phyloP scores from a whole-genome alignment of 2,113 vertebrate species.

The Cranoglanis bouderius region DNA sequence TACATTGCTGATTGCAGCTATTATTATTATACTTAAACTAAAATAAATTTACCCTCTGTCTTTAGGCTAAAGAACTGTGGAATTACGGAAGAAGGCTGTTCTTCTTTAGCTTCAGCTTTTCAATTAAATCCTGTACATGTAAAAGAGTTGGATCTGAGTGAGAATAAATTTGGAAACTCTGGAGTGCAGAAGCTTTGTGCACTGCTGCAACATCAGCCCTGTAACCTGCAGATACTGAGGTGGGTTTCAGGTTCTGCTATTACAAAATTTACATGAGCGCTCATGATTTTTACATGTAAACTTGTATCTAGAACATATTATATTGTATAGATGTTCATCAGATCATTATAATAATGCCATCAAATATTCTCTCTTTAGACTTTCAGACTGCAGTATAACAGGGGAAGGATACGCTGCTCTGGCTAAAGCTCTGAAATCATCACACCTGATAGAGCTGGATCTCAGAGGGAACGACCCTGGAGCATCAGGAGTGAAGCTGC shows the following conservation, averaged over 20 bases:
- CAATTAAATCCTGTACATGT: background rate
- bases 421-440: background rate
- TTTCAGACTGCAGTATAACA: background rate
- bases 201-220: background rate
- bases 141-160: background rate
- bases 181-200: background rate
- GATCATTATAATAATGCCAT: too few species aligned
- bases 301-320: background rate
- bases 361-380: background rate
- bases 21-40: background rate
- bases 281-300: background rate
- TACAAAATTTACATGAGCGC: background rate
- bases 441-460: conserved; percentile 9
- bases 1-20: too few species aligned
- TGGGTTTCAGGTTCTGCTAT: background rate
- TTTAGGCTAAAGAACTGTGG: background rate
- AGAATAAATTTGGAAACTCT: background rate
- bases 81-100: background rate
- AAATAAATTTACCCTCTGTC: background rate
- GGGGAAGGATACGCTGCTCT: background rate
- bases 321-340: too few species aligned
- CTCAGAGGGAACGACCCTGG: conserved; percentile 15
- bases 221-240: background rate
- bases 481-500: background rate
- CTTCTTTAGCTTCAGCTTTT: background rate